Base-by-base conservation (phyloP, 2,888 invertebrate genomes). In the Drosophila robusta region DNA sequence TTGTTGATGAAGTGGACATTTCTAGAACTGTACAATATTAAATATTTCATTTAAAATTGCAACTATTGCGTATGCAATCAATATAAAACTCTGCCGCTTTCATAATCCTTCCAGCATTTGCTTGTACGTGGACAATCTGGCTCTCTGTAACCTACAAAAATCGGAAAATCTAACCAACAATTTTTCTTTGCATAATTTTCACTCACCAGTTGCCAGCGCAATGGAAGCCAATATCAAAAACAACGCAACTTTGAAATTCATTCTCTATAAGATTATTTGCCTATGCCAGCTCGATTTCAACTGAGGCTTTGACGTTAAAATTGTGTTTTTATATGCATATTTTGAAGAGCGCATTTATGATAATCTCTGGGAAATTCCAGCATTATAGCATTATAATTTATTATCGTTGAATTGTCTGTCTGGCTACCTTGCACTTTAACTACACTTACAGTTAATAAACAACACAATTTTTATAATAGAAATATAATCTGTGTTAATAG, bases 41-140 rank as follows among this genome's bases (percentile, higher is more conserved):
- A 55, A 45, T 38, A 73, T 52, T 44, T 14, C 54, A 42, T 41
- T 47, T 26, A 5, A 7, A 34, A 32, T 51, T 56, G 24, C 12
- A 12, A 46, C 39, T 47, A 24, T 16, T 2, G 11, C 9, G 18
- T 3, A 1, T 3, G 3, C 22, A 49, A 7, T 61, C 39, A 78
- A 18, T 75, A 65, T 5, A 24, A 5, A 16, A 57, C 34, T 26
- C 58, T 36, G 5, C 78, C 77, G 3, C 36, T 26, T 63, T 38
- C 57, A 41, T 70, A 78, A 36, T 78, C 74, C 44, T 38, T 42
- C 78, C 80, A 76, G 24, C 78, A 78, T 44, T 65, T 39, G 2
- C 14, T 62, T 50, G 47, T 55, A 16, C 39, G 58, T 9, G 76
- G 67, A 61, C 78, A 79, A 41, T 68, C 26, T 7, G 80, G 80